phyloP scores from a whole-genome alignment of 2,797 vertebrate genomes.

The Tiaroga cobitis region DNA sequence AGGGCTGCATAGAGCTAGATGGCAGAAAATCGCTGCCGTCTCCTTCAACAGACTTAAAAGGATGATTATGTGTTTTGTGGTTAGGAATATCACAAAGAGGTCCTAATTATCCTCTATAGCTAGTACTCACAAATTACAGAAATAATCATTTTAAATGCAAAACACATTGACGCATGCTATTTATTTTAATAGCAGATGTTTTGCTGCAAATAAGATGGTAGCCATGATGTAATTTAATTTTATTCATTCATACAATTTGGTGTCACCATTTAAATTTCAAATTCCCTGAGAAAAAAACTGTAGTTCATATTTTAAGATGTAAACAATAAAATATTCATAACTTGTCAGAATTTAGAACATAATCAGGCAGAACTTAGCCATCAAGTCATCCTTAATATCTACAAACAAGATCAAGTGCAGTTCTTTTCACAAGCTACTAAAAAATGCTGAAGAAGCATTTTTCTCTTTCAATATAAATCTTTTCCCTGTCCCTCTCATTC shows the following conservation, averaged over 20 bases:
- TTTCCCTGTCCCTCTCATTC: conserved; percentile 9
- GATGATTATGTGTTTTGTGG: conserved; percentile 19
- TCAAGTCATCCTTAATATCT: conserved; percentile 23
- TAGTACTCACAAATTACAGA: neutral
- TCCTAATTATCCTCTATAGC: conserved; percentile 6
- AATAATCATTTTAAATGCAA: conserved; percentile 1
- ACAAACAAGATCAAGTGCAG: conserved; percentile 38
- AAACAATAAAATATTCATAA: conserved; percentile 46
- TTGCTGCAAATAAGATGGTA: neutral
- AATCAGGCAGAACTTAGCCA: conserved; percentile 25
- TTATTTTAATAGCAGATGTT: neutral
- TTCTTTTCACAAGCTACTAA: neutral
- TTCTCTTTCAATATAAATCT: conserved; percentile 25
- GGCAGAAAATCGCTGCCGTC: neutral
- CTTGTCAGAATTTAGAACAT: conserved; percentile 29
- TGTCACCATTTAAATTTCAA: conserved; percentile 9
- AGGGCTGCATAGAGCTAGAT: conserved; percentile 7
- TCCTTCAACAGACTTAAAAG: conserved; percentile 16
- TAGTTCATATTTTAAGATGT: conserved; percentile 33
- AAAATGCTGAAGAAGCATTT: conserved; percentile 22
- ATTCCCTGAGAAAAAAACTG: conserved; percentile 11
- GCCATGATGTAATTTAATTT: neutral
- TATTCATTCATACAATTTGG: conserved; percentile 1
- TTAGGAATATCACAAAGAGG: conserved; percentile 19
- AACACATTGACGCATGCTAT: neutral